These are phyloP conservation scores for Psilopogon haemacephalus DNA, from an alignment of 2,113 vertebrate species.

Conservation along the genomic window DNA sequence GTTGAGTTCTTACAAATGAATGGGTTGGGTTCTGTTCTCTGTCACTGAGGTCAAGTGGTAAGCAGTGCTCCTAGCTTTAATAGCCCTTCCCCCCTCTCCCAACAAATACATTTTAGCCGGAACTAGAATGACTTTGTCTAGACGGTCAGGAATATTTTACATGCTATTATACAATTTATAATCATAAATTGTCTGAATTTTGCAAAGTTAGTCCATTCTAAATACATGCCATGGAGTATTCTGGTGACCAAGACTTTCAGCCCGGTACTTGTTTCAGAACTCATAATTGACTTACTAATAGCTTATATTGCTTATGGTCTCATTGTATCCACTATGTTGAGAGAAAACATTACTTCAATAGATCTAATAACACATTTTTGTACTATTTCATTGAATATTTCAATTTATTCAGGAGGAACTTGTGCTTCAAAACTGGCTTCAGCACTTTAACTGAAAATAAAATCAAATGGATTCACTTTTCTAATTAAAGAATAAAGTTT, in stretches of 20 bases:
- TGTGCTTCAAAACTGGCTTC: neutral
- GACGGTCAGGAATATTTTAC: neutral
- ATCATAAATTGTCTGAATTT: neutral
- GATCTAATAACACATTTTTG: neutral
- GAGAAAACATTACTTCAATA: neutral
- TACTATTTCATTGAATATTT: neutral
- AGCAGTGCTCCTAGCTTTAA: neutral
- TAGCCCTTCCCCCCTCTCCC: no score
- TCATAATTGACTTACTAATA: neutral
- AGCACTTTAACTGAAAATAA: neutral
- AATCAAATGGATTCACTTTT: neutral
- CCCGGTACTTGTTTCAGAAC: neutral
- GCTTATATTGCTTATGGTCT: neutral
- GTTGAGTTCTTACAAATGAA: neutral
- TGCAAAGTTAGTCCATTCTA: neutral
- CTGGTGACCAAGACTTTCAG: neutral
- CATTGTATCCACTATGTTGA: neutral
- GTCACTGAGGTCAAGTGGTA: neutral
- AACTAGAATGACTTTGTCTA: neutral
- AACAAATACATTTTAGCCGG: neutral
- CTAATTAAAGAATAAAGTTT: neutral
- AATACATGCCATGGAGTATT: neutral
- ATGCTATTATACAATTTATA: neutral
- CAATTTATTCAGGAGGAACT: neutral
- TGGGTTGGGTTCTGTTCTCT: accelerated